phyloP scores from a whole-genome alignment of 2,888 invertebrate species.

The Galerucella pusilla region DNA sequence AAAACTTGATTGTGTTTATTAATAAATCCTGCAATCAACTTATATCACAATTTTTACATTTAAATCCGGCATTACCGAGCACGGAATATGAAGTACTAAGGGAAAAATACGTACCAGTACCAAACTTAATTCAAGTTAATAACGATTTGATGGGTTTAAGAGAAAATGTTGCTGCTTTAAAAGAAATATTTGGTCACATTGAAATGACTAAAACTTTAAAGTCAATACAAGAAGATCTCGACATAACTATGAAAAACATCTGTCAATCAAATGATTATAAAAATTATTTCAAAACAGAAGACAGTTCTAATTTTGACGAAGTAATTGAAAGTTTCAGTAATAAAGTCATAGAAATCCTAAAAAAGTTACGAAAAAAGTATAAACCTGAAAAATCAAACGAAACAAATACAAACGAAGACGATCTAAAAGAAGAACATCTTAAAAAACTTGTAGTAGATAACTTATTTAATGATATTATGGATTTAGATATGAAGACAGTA shows the following conservation, averaged over 20 bases:
- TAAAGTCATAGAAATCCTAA: constrained; percentile 48
- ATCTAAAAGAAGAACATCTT: constrained; percentile 74
- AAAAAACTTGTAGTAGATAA: constrained; percentile 74
- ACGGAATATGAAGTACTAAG: constrained; percentile 52
- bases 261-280: constrained; percentile 24
- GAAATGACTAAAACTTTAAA: constrained; percentile 7
- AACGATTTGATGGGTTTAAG: constrained; percentile 31
- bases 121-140: constrained; percentile 33
- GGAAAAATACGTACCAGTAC: constrained; percentile 52
- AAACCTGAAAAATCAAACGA: constrained; percentile 53
- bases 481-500: constrained; percentile 69
- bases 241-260: neutral
- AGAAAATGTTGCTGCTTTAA: constrained; percentile 28
- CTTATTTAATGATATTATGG: constrained; percentile 71
- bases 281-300: constrained; percentile 12
- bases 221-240: neutral
- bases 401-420: constrained; percentile 60
- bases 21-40: constrained; percentile 48
- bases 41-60: constrained; percentile 50
- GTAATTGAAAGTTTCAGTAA: constrained; percentile 44
- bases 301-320: constrained; percentile 37
- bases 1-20: constrained; percentile 46
- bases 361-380: constrained; percentile 54
- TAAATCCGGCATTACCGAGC: constrained; percentile 48
- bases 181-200: constrained; percentile 35